Percentiles rank a stretch among this genome's conserved stretches.
These are phyloP conservation scores for Microtus agrestis DNA, from an alignment of 2,797 vertebrate genomes.

Conservation along the genomic window DNA sequence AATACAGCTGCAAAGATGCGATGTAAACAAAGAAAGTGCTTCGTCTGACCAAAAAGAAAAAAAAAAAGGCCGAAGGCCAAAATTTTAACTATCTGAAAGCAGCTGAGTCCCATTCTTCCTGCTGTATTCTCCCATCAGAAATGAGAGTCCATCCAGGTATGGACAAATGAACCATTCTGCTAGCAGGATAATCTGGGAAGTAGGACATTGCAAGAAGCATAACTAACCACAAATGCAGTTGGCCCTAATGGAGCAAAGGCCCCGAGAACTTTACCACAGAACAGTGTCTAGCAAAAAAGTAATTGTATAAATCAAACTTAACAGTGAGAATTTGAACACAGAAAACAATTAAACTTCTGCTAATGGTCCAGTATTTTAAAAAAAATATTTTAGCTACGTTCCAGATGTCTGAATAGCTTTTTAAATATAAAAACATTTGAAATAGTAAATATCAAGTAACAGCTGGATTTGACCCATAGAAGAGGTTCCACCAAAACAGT, in stretches of 20 bases:
- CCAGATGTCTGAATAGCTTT: slow-evolving; percentile 40
- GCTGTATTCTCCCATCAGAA: slow-evolving; percentile 26
- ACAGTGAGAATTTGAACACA: slow-evolving; percentile 47
- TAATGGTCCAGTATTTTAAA: not conserved
- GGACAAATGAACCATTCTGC: slow-evolving; percentile 35
- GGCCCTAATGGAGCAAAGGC: not conserved
- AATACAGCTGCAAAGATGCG: slow-evolving; percentile 46
- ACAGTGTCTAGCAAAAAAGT: not conserved
- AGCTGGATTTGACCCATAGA: slow-evolving; percentile 56
- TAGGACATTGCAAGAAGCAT: slow-evolving; percentile 3
- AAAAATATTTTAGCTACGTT: slow-evolving; percentile 55
- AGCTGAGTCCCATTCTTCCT: slow-evolving; percentile 47
- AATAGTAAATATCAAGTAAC: slow-evolving; percentile 20
- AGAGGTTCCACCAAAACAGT: slow-evolving; percentile 56
- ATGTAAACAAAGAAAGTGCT: slow-evolving; percentile 49
- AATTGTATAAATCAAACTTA: not conserved
- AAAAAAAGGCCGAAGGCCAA: slow-evolving; percentile 23
- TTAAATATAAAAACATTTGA: slow-evolving; percentile 48
- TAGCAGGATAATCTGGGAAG: slow-evolving; percentile 47
- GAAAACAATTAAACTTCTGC: slow-evolving; percentile 51
- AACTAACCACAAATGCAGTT: slow-evolving; percentile 24
- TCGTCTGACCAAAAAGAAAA: not conserved
- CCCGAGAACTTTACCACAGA: not conserved
- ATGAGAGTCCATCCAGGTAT: not conserved
- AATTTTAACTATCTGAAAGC: slow-evolving; percentile 52